Evolutionary conservation across 2,888 invertebrate species (phyloP), one percentile per base, ranked within the genome.

Genomic region (Diogma glabrata): DNA sequence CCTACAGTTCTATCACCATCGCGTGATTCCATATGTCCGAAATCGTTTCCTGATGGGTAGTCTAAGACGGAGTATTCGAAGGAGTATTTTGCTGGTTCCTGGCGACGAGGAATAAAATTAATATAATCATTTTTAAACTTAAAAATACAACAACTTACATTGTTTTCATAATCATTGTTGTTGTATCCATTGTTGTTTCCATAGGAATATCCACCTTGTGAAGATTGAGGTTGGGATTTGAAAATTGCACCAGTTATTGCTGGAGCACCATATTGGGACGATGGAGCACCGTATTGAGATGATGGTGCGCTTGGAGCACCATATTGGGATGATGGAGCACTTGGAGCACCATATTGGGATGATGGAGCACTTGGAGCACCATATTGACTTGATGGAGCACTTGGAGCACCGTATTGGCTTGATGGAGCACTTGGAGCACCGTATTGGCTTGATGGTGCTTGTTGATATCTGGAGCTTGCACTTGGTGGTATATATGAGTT

Each of bases 11-110:
- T 68, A 58, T 80, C 79, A 4, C 80, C 81, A 60, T 78, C 75
- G 26, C 82, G 72, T 6, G 76, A 70, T 63, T 82, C 82, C 60
- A 76, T 73, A 63, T 82, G 82, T 0, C 82, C 82, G 57, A 81
- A 82, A 60, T 81, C 79, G 56, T 78, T 78, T 54, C 79, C 79
- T 1, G 78, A 79, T 26, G 72, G 72, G 6, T 75, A 78, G 52
- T 81, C 82, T 56, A 78, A 74, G 40, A 82, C 82, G 67, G 77
- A 77, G 61, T 82, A 82, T 60, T 79, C 77, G 69, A 81, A 82
- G 60, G 73, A 77, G 69, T 82, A 82, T 71, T 79, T 81, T 12
- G 81, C 81, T 48, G 81, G 82, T 54, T 77, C 81, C 75, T 81
- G 63, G 8, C 19, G 19, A 53, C n/a, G 10, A 20, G 40, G n/a